Conservation (phyloP, 2,888 invertebrate species). For the Drosophila sordidula region DNA sequence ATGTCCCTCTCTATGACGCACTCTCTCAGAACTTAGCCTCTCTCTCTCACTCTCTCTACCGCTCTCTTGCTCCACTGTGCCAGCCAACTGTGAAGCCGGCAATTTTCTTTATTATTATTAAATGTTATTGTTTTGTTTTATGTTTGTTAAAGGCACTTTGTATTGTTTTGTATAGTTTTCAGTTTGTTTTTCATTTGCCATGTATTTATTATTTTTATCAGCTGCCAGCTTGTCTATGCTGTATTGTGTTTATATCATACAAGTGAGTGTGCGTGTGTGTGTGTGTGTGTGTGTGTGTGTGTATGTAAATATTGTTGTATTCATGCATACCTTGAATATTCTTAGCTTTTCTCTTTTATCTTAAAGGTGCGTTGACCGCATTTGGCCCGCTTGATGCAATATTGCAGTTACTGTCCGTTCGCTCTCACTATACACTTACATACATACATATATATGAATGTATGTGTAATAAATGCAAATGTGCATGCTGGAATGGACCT, state of each 20-base stretch:
- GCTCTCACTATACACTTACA: background rate
- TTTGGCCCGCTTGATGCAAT: slow-evolving; percentile 29
- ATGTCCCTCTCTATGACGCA: slow-evolving; percentile 9
- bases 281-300: background rate
- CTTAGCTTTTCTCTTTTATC: slow-evolving; percentile 26
- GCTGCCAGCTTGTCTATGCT: slow-evolving; percentile 25
- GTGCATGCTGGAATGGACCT: background rate
- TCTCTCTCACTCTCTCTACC: background rate
- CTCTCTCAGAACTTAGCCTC: background rate
- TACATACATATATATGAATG: slow-evolving; percentile 3
- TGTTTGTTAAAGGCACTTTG: slow-evolving; percentile 38
- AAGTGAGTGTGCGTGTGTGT: background rate
- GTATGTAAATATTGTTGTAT: slow-evolving; percentile 12
- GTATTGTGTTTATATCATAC: slow-evolving; percentile 9
- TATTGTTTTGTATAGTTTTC: slow-evolving; percentile 30
- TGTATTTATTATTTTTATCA: slow-evolving; percentile 36
- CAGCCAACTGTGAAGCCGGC: slow-evolving; percentile 65
- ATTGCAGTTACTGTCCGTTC: slow-evolving; percentile 16
- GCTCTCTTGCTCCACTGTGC: slow-evolving; percentile 26
- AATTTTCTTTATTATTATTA: slow-evolving; percentile 28
- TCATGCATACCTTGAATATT: slow-evolving; percentile 11
- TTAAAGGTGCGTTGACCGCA: slow-evolving; percentile 58
- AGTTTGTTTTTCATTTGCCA: slow-evolving; percentile 38
- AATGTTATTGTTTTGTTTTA: slow-evolving; percentile 53
- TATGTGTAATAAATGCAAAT: background rate